These are phyloP conservation scores for Pachycephus smyrnensis DNA, from an alignment of 2,888 invertebrate genomes.

Conservation along the genomic window DNA sequence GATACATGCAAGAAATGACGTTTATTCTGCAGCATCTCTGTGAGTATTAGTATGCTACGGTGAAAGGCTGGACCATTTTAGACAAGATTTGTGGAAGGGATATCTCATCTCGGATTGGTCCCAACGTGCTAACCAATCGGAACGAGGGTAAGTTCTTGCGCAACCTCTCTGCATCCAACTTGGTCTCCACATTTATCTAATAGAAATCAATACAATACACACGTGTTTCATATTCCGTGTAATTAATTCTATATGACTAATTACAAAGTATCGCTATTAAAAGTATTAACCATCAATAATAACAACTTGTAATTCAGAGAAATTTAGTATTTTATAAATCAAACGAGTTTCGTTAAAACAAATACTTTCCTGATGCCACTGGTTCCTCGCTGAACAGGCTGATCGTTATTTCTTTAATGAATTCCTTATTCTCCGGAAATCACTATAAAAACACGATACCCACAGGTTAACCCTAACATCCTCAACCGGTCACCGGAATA, in stretches of 20 bases:
- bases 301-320: background rate
- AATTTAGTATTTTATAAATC: background rate
- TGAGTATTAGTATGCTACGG: background rate
- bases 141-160: constrained; percentile 47
- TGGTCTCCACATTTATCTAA: constrained; percentile 8
- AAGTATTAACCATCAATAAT: background rate
- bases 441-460: constrained; percentile 4
- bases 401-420: constrained; percentile 11
- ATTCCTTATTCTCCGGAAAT: background rate
- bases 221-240: background rate
- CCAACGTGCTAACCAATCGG: constrained; percentile 49
- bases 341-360: background rate
- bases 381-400: background rate
- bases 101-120: constrained; percentile 49
- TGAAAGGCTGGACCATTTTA: constrained; percentile 54
- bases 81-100: constrained; percentile 48
- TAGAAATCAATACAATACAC: background rate
- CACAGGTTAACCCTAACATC: constrained; percentile 4
- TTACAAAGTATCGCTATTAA: background rate
- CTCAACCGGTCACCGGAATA: constrained; percentile 24
- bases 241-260: background rate
- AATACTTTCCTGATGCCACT: background rate
- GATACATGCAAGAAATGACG: background rate
- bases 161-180: constrained; percentile 44
- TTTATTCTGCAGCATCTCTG: background rate